phyloP scores from a whole-genome alignment of 2,113 vertebrate species.

The Morone saxatilis region DNA sequence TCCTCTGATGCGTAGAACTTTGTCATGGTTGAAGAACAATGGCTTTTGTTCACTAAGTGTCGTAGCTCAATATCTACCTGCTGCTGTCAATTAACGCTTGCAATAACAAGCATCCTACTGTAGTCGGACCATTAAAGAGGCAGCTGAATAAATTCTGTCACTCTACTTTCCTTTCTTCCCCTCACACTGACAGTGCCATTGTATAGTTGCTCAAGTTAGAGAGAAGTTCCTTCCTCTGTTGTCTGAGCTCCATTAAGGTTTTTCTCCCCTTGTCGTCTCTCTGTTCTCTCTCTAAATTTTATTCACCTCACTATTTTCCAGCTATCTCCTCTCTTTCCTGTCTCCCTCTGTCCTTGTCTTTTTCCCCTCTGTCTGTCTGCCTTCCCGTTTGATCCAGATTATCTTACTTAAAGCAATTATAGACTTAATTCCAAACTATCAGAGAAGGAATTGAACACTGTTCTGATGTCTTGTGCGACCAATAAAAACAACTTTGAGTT shows the following conservation, averaged over 20 bases:
- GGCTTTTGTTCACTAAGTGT: conserved; percentile 5
- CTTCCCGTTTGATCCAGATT: conserved; percentile 21
- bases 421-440: conserved; percentile 6
- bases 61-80: not conserved
- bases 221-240: not conserved
- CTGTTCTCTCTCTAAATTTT: not conserved
- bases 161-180: conserved; percentile 21
- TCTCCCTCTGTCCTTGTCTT: conserved; percentile 9
- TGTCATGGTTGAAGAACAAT: conserved; percentile 36
- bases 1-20: conserved; percentile 5
- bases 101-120: conserved; percentile 16
- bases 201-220: not conserved
- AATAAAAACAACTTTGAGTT: conserved; percentile 7
- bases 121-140: conserved; percentile 11
- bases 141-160: conserved; percentile 8
- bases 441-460: not conserved
- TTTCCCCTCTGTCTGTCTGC: conserved; percentile 1
- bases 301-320: not conserved
- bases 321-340: not conserved
- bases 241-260: not conserved
- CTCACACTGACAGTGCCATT: not conserved
- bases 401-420: conserved; percentile 12
- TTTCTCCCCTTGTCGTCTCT: not conserved
- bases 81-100: conserved; percentile 3
- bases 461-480: not conserved